phyloP scores from a whole-genome alignment of 1,140 invertebrate species.

The Zaprionus lachaisei region DNA sequence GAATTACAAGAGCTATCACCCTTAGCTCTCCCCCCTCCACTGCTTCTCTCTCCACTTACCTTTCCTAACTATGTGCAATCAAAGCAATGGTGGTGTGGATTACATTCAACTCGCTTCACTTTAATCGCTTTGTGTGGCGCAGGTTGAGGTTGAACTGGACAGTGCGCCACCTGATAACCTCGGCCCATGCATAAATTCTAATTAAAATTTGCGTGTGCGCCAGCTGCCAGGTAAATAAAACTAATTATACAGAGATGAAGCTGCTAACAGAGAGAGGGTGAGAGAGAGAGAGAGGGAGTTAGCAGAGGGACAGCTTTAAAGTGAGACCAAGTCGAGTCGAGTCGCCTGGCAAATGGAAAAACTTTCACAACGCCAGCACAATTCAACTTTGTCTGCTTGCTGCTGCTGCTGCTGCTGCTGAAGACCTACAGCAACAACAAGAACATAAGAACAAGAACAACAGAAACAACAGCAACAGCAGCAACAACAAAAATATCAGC shows the following conservation, averaged over 20 bases:
- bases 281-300: conserved; percentile 7
- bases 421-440: conserved; percentile 17
- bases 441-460: conserved; percentile 45
- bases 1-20: conserved; percentile 49
- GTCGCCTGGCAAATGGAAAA: conserved; percentile 69
- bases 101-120: background rate
- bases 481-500: conserved; percentile 37
- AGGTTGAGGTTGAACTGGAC: conserved; percentile 5
- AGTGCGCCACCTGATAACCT: conserved; percentile 37
- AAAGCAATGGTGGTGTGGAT: background rate
- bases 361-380: conserved; percentile 48
- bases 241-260: conserved; percentile 69
- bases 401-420: conserved; percentile 66
- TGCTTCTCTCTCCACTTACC: background rate
- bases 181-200: conserved; percentile 69
- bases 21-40: background rate
- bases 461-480: conserved; percentile 13
- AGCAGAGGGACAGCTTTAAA: conserved; percentile 46
- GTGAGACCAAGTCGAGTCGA: conserved; percentile 24
- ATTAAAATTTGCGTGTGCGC: conserved; percentile 71
- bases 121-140: background rate
- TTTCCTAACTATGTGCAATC: background rate
- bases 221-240: conserved; percentile 74
- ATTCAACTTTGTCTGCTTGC: conserved; percentile 61
- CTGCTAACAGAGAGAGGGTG: background rate